Conservation (phyloP, 2,113 vertebrate species). For the Embiotoca jacksoni region DNA sequence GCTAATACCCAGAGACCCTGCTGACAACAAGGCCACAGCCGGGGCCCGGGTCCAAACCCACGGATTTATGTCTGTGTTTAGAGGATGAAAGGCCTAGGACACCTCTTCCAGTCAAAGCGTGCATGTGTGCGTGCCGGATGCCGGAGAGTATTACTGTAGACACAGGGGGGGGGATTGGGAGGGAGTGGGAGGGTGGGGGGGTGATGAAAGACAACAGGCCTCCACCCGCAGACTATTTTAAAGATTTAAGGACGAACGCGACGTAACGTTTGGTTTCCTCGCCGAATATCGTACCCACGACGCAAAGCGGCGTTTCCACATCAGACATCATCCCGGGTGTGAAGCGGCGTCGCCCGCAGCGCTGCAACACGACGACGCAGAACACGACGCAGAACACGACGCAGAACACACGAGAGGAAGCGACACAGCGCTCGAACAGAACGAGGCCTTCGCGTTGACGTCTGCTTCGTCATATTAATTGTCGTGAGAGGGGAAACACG, state of each 20-base stretch:
- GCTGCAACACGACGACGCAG: not conserved
- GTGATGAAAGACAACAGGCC: slow-evolving; percentile 3
- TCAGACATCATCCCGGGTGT: too few species aligned
- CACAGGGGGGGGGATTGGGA: slow-evolving; percentile 31
- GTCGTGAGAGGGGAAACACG: slow-evolving; percentile 25
- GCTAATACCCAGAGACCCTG: slow-evolving; percentile 31
- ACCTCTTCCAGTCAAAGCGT: slow-evolving; percentile 32
- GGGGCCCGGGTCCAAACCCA: slow-evolving; percentile 40
- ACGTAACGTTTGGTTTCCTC: too few species aligned
- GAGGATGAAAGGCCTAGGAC: slow-evolving; percentile 69
- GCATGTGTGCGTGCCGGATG: slow-evolving; percentile 50
- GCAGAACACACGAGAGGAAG: not conserved
- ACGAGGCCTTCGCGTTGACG: not conserved
- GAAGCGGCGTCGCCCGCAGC: too few species aligned
- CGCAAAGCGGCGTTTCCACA: too few species aligned
- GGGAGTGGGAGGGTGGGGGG: slow-evolving; percentile 54
- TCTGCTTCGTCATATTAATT: slow-evolving; percentile 53
- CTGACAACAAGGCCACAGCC: slow-evolving; percentile 33
- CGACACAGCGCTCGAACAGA: not conserved
- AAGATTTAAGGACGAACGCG: not conserved
- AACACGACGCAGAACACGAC: not conserved
- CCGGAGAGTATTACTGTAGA: slow-evolving; percentile 40
- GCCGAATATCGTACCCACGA: too few species aligned
- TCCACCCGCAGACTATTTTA: slow-evolving; percentile 19
- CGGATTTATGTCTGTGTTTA: slow-evolving; percentile 59